Evolutionary conservation across 2,797 vertebrate genomes (phyloP).

Genomic region (Danio aesculapii): DNA sequence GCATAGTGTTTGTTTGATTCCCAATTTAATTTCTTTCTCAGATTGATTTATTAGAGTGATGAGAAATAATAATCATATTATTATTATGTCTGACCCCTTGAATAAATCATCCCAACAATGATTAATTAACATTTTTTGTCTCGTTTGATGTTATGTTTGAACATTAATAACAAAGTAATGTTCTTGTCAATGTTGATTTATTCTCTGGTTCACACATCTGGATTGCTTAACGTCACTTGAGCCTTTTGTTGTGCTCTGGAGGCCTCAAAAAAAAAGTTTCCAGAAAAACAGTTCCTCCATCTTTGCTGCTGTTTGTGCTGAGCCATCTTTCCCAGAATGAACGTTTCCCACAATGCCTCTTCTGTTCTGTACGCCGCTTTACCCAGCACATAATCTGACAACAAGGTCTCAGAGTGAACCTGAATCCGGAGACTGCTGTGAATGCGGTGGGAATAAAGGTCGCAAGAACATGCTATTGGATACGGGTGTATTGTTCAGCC

Average conservation of each 20-base stretch:
- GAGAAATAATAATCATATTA: no score
- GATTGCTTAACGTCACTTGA: not conserved
- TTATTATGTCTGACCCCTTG: no score
- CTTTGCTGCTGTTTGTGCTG: constrained; percentile 7
- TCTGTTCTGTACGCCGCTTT: constrained; percentile 23
- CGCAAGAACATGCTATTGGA: not conserved
- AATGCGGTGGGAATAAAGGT: not conserved
- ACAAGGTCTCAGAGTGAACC: not conserved
- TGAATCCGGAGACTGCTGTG: constrained; percentile 8
- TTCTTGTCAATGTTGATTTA: not conserved
- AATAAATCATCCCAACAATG: no score
- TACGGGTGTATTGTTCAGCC: not conserved
- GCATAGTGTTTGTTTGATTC: no score
- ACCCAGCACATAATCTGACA: not conserved
- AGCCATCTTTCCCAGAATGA: constrained; percentile 15
- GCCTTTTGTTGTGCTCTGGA: constrained; percentile 13
- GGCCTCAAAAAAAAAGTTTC: not conserved
- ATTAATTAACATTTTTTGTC: no score
- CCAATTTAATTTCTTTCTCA: no score
- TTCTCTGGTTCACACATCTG: constrained; percentile 12
- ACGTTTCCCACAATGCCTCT: constrained; percentile 18
- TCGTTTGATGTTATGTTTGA: no score
- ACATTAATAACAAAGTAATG: no score
- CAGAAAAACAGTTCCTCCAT: not conserved
- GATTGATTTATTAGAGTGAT: no score